A percentile compares a stretch with the other conserved stretches of the same genome.
Conservation (phyloP, 2,797 vertebrate species). For the Melanotaenia parkinsoni region DNA sequence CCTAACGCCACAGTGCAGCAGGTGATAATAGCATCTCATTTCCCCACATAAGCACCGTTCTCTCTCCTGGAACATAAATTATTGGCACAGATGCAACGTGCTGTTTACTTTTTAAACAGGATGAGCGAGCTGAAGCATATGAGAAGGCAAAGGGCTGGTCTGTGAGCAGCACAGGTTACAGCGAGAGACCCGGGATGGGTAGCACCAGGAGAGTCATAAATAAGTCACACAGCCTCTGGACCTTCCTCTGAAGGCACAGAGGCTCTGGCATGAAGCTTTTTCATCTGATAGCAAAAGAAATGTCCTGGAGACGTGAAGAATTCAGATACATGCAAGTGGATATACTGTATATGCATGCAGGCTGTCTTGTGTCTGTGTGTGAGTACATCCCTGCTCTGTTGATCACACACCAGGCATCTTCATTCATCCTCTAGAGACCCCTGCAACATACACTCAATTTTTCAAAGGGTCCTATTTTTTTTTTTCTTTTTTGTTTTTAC, state of each 20-base stretch:
- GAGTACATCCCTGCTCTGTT: conserved; percentile 56
- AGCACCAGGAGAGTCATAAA: conserved; percentile 81
- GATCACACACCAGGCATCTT: conserved; percentile 63
- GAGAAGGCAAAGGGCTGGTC: conserved; percentile 64
- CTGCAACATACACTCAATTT: conserved; percentile 47
- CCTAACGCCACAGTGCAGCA: conserved; percentile 68
- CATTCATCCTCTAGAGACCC: conserved; percentile 69
- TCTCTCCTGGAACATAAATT: conserved; percentile 79
- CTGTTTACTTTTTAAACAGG: conserved; percentile 94
- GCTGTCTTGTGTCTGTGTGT: conserved; percentile 51
- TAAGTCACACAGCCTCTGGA: conserved; percentile 85
- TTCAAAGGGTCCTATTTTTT: conserved; percentile 42
- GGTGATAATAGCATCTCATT: conserved; percentile 81
- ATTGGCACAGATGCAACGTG: conserved; percentile 83
- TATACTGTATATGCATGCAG: conserved; percentile 48
- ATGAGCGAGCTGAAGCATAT: conserved; percentile 64
- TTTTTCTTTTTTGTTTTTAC: neutral
- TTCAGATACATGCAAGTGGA: conserved; percentile 72
- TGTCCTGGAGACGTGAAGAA: conserved; percentile 76
- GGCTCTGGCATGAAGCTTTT: conserved; percentile 78
- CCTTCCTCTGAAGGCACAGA: conserved; percentile 81
- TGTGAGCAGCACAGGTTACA: conserved; percentile 55
- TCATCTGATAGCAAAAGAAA: conserved; percentile 78
- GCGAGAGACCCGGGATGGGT: conserved; percentile 47
- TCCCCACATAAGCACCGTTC: conserved; percentile 81